Conservation (phyloP, 2,797 vertebrate species). For the Neomorphus geoffroyi region DNA sequence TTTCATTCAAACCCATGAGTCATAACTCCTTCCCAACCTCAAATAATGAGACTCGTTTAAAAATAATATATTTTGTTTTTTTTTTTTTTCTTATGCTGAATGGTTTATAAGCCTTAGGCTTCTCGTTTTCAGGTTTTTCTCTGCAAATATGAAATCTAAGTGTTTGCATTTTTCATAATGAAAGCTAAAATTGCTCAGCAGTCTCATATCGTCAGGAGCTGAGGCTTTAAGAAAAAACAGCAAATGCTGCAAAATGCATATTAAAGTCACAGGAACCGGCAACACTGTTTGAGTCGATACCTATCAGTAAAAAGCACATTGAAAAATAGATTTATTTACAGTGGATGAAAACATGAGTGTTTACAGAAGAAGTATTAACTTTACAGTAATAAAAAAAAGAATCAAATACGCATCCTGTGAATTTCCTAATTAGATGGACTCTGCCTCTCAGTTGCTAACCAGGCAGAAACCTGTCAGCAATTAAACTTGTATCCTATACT, state of each 20-base stretch:
- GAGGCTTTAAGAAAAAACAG: background rate
- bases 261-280: background rate
- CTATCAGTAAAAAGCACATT: background rate
- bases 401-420: background rate
- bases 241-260: background rate
- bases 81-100: background rate
- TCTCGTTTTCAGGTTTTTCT: background rate
- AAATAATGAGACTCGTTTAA: background rate
- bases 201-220: background rate
- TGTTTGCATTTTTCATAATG: background rate
- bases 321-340: background rate
- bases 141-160: background rate
- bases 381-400: background rate
- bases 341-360: background rate
- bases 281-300: background rate
- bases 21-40: background rate
- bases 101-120: background rate
- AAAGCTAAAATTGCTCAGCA: background rate
- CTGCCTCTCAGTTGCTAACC: background rate
- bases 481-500: background rate
- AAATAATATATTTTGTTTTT: background rate
- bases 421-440: background rate
- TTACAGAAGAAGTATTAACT: background rate
- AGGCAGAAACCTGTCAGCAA: background rate
- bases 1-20: background rate